Evolutionary conservation across 2,888 invertebrate species (phyloP).

Genomic region (Microctonus brassicae): DNA sequence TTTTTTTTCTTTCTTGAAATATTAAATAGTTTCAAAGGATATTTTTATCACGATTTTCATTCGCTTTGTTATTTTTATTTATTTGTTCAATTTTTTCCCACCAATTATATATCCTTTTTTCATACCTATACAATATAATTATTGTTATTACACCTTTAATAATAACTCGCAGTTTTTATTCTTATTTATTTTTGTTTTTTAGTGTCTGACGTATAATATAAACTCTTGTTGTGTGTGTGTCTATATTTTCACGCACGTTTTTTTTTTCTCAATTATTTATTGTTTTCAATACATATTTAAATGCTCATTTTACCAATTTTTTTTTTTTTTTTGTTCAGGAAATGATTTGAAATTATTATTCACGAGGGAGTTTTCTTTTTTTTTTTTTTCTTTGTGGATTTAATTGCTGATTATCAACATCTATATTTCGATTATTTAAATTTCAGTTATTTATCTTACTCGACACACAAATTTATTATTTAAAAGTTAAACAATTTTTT

Average conservation of each 20-base stretch:
- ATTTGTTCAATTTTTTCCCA: slow-evolving; percentile 24
- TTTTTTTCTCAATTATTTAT: neutral
- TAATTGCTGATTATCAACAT: neutral
- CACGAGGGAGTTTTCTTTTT: neutral
- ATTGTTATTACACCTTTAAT: slow-evolving; percentile 26
- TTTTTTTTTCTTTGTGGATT: neutral
- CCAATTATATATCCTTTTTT: slow-evolving; percentile 40
- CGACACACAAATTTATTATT: neutral
- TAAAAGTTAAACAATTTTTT: neutral
- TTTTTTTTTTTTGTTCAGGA: neutral
- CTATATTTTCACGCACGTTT: neutral
- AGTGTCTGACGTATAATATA: neutral
- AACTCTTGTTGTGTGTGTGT: neutral
- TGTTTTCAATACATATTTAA: neutral
- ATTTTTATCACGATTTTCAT: slow-evolving; percentile 24
- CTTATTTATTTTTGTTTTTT: neutral
- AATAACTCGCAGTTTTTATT: slow-evolving; percentile 14
- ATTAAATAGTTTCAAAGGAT: slow-evolving; percentile 42
- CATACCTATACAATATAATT: slow-evolving; percentile 38
- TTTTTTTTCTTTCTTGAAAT: slow-evolving; percentile 22
- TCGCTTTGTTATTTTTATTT: slow-evolving; percentile 27
- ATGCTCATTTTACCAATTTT: neutral
- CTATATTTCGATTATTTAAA: neutral
- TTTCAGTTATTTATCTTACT: neutral
- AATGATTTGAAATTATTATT: neutral